Evolutionary conservation across 1,140 invertebrate genomes (phyloP), one percentile per base, ranked within the genome.

Genomic region (Bathynomus jamesi): DNA sequence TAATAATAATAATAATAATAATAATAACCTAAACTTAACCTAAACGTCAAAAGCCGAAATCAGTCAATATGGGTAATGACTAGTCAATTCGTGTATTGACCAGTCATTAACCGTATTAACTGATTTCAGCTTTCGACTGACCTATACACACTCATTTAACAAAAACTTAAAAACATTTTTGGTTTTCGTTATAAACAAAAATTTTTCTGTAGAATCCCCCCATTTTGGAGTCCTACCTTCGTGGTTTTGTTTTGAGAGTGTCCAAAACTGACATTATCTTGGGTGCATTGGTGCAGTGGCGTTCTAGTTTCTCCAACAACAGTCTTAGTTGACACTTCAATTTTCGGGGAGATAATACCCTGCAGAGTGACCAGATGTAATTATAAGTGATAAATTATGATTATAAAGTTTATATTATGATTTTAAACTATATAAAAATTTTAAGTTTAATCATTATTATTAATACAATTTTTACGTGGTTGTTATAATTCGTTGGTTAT

Each of bases 281-380:
- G 70, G 61, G 46, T 40, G 24, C 74, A 76, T 30, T 69, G 70
- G 63, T 76, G 74, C n/a, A 76, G 66, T 0, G 74, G 74, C 0
- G 74, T 72, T 28, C 74, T 29, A 13, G 74, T 76, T 68, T 76
- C 74, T 11, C 70, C 66, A 40, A 76, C 74, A 17, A 65, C 70
- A 27, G 74, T 72, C 4, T 70, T 61, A 1, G 74, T 76, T 13
- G 74, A 76, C 28, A 76, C 74, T 65, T 76, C 74, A 28, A 76
- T 71, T 40, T 76, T 76, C 7, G 74, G 74, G 0, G 74, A 76
- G 46, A 76, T 76, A 65, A 76, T 76, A 27, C 74, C 74, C 74
- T 76, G 70, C 11, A 11, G 62, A n/a, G n/a, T n/a, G n/a, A n/a
- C n/a, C n/a, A n/a, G n/a, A n/a, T n/a, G n/a, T 32, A 24, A 40